Evolutionary conservation across 2,113 vertebrate genomes (phyloP).

Genomic region (Tragulus kanchil): DNA sequence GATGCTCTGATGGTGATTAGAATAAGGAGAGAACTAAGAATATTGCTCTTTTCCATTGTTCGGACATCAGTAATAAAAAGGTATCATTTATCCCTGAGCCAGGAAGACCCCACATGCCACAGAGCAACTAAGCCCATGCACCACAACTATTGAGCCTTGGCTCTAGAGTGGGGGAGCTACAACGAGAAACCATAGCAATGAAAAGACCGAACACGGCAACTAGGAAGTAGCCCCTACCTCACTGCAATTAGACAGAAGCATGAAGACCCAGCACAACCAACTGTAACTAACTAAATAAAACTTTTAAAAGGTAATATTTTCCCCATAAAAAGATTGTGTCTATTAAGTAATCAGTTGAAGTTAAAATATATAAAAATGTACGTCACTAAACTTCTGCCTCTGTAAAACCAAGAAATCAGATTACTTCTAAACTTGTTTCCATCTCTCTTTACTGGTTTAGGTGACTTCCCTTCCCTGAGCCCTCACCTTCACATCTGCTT

Average conservation of each 20-base stretch:
- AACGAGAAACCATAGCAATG: too few relatives aligned
- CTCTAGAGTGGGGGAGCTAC: rapidly evolving
- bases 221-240: background rate
- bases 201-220: background rate
- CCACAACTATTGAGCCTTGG: background rate
- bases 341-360: background rate
- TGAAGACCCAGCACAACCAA: background rate
- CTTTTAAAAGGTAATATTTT: background rate
- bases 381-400: too few relatives aligned
- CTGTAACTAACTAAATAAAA: background rate
- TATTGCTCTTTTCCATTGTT: background rate
- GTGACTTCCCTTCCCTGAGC: background rate
- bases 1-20: background rate
- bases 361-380: background rate
- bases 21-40: background rate
- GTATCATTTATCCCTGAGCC: background rate
- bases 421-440: background rate
- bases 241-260: background rate
- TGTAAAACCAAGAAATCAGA: too few relatives aligned
- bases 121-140: background rate
- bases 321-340: background rate
- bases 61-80: background rate
- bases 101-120: background rate
- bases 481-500: background rate
- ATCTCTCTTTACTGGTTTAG: background rate